Conservation (phyloP, 1,140 invertebrate genomes). For the Leptinotarsa texana region DNA sequence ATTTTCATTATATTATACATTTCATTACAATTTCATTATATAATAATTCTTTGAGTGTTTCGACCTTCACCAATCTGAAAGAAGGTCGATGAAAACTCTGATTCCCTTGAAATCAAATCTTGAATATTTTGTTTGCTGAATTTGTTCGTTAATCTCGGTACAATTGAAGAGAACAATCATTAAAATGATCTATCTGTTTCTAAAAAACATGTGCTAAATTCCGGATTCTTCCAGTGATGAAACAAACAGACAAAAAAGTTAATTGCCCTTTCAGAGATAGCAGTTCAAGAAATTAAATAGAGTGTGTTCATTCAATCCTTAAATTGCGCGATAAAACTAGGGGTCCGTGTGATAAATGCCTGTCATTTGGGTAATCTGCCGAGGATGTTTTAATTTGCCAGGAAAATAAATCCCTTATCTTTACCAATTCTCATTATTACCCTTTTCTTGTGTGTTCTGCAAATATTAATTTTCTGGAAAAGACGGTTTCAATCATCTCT, state of each 20-base stretch:
- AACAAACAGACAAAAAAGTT: conserved; percentile 33
- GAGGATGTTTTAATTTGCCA: conserved; percentile 40
- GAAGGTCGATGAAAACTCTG: no score
- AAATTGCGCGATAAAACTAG: conserved; percentile 40
- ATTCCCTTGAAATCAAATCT: no score
- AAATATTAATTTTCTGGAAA: background rate
- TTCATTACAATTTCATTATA: no score
- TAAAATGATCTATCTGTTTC: no score
- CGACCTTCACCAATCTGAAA: no score
- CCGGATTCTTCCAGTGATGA: background rate
- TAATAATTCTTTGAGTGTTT: no score
- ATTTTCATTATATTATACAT: no score
- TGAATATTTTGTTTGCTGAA: no score
- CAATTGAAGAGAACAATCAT: no score
- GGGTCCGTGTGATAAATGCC: conserved; percentile 38
- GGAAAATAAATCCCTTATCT: conserved; percentile 32
- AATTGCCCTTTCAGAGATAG: conserved; percentile 36
- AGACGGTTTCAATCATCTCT: background rate
- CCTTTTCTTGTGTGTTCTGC: background rate
- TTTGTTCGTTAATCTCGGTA: no score
- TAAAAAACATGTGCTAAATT: background rate
- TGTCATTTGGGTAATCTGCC: conserved; percentile 41
- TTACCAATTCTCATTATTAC: conserved; percentile 8
- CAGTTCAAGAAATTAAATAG: conserved; percentile 40
- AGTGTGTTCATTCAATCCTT: conserved; percentile 38